A percentile compares a stretch with the other conserved stretches of the same genome.
These are phyloP conservation scores for Poeciliopsis occidentalis DNA, from an alignment of 2,113 vertebrate genomes.

Conservation along the genomic window DNA sequence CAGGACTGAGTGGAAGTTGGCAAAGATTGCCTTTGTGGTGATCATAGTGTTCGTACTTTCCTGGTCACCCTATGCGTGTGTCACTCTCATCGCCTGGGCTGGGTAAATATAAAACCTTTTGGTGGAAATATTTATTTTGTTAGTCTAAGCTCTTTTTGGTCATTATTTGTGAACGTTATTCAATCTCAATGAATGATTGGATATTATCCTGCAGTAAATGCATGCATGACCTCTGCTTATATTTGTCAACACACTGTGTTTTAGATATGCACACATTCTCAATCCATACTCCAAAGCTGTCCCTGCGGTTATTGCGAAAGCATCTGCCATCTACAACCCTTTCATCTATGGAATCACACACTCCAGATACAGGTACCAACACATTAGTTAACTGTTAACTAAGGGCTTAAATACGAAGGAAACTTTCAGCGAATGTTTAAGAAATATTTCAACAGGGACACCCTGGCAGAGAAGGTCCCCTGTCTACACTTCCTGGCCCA, in stretches of 20 bases:
- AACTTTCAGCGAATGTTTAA: background rate
- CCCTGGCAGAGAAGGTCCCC: conserved; percentile 87
- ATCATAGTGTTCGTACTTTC: conserved; percentile 92
- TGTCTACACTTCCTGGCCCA: conserved; percentile 84
- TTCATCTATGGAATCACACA: conserved; percentile 94
- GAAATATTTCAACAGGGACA: conserved; percentile 77
- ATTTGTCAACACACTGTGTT: conserved; percentile 21
- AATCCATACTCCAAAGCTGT: conserved; percentile 90
- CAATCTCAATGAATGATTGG: conserved; percentile 5
- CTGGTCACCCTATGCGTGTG: conserved; percentile 92
- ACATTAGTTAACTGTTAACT: background rate
- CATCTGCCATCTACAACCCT: conserved; percentile 95
- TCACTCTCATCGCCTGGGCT: conserved; percentile 91
- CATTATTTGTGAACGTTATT: conserved; percentile 18
- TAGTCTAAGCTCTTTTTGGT: background rate
- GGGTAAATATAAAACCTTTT: conserved; percentile 79
- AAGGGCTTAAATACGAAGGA: background rate
- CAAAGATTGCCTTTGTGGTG: conserved; percentile 90
- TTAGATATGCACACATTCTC: conserved; percentile 85
- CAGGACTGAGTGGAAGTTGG: conserved; percentile 93
- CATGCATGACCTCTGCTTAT: background rate
- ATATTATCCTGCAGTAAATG: background rate
- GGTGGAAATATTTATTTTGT: background rate
- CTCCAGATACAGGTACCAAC: conserved; percentile 89
- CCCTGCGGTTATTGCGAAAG: conserved; percentile 94